These are phyloP conservation scores for Drosophila limbata DNA, from an alignment of 2,888 invertebrate species.

Conservation along the genomic window DNA sequence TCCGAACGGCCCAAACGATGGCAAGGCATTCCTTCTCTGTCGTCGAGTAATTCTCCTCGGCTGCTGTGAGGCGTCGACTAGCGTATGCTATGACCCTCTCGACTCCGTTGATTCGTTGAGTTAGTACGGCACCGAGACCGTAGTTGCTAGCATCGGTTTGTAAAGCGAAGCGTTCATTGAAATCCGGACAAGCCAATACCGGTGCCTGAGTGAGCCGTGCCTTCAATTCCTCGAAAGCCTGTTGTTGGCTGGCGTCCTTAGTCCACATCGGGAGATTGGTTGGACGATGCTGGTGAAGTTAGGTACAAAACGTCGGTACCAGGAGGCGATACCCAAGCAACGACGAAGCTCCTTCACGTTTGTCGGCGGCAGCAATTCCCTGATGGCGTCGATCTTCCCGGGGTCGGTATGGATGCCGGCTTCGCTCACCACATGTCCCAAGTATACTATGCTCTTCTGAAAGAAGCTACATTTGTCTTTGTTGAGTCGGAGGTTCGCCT, in stretches of 20 bases:
- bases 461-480: too few species aligned
- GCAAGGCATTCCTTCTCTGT: slow-evolving; percentile 7
- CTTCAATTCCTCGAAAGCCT: not conserved
- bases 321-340: not conserved
- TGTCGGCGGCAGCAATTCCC: too few species aligned
- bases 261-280: too few species aligned
- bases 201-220: not conserved
- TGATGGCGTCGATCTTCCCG: too few species aligned
- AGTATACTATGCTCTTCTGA: too few species aligned
- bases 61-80: slow-evolving; percentile 12
- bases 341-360: too few species aligned
- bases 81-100: too few species aligned
- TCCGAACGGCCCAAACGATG: not conserved
- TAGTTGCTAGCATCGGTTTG: not conserved
- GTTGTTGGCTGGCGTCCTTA: not conserved
- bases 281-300: not conserved
- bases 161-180: not conserved
- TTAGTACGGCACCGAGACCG: not conserved
- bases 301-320: not conserved
- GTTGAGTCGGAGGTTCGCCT: too few species aligned
- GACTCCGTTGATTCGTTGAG: not conserved
- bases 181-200: not conserved
- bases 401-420: too few species aligned
- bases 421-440: too few species aligned
- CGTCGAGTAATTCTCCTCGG: slow-evolving; percentile 37